Base-by-base conservation (phyloP, 2,888 invertebrate species). In the Callimorpha dominula region DNA sequence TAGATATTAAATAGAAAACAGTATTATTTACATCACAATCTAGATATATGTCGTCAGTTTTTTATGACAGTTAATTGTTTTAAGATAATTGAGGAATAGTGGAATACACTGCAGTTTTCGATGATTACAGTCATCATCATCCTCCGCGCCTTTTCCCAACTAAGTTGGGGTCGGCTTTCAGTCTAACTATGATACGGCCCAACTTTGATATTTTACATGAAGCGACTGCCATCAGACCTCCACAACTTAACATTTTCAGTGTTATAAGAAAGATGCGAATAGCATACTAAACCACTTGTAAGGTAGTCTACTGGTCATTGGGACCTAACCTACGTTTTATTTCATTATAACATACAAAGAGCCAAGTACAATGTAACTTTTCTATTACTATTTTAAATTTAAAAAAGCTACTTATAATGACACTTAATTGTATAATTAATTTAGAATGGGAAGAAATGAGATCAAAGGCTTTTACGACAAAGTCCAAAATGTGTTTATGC, bases 1-100 rank as follows among this genome's bases (percentile, higher is more conserved):
- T 50, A 65, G 65, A 9, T 50, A 65, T 9, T 50, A 50, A 6
- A 49, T 65, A 7, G 7, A 11, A 31, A 65, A 17, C 65, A 65
- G 65, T 65, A 67, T 67, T 67, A 43, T 60, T 68, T 68, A 57
- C 68, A 60, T 50, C 31, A 50, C 5, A 50, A 14, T 65, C 6
- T 31, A 57, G 20, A 57, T 7, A 8, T 54, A 7, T 65, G 17
- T 65, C 49, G 15, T 17, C 9, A 17, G 11, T 14, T 14, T 12
- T 12, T 60, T 31, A 60, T 60, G 31, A 60, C 4, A 31, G 31
- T 60, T 7, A 14, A 17, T 65, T 50, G 11, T 17, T 65, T 8
- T 46, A 31, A 3, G 8, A 7, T 31, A 9, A 17, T 31, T 15
- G 50, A 15, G 31, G 15, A 50, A 15, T 50, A 12, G 20, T 31